Percentiles rank a stretch among this genome's conserved stretches.
phyloP scores from a whole-genome alignment of 2,113 vertebrate genomes.

The Eretmochelys imbricata region DNA sequence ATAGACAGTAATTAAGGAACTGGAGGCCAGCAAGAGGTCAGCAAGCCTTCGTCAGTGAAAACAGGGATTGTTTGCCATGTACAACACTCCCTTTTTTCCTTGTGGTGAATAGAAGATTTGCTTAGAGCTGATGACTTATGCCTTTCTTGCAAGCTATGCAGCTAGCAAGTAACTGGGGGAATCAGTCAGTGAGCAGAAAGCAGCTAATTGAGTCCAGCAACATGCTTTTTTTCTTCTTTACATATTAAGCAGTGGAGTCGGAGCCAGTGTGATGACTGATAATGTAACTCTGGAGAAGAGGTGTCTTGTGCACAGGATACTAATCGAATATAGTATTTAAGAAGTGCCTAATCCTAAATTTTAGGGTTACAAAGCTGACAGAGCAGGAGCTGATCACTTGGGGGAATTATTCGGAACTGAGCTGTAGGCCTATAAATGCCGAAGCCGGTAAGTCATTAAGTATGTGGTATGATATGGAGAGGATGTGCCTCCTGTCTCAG shows the following conservation, averaged over 20 bases:
- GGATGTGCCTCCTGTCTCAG: constrained; percentile 51
- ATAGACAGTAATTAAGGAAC: constrained; percentile 91
- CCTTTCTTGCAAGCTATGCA: constrained; percentile 84
- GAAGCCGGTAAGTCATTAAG: constrained; percentile 83
- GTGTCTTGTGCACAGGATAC: constrained; percentile 60
- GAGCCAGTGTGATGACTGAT: constrained; percentile 74
- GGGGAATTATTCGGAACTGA: constrained; percentile 47
- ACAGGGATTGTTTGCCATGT: constrained; percentile 92
- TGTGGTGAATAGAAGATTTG: constrained; percentile 87
- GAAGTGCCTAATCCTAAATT: constrained; percentile 68
- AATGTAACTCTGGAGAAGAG: constrained; percentile 76
- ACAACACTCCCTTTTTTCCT: constrained; percentile 95
- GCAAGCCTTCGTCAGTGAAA: constrained; percentile 88
- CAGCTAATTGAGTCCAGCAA: constrained; percentile 83
- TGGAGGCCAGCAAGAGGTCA: constrained; percentile 92
- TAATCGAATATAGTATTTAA: constrained; percentile 43
- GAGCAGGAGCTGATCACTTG: constrained; percentile 56
- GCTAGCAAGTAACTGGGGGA: constrained; percentile 73
- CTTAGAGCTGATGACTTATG: constrained; percentile 86
- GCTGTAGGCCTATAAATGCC: constrained; percentile 79
- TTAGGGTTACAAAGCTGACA: constrained; percentile 65
- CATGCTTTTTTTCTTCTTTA: constrained; percentile 57
- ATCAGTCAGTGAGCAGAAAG: constrained; percentile 78
- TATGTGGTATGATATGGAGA: neutral
- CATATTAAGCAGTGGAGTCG: constrained; percentile 57